phyloP scores from a whole-genome alignment of 2,113 vertebrate genomes.

The Pluvialis apricaria region DNA sequence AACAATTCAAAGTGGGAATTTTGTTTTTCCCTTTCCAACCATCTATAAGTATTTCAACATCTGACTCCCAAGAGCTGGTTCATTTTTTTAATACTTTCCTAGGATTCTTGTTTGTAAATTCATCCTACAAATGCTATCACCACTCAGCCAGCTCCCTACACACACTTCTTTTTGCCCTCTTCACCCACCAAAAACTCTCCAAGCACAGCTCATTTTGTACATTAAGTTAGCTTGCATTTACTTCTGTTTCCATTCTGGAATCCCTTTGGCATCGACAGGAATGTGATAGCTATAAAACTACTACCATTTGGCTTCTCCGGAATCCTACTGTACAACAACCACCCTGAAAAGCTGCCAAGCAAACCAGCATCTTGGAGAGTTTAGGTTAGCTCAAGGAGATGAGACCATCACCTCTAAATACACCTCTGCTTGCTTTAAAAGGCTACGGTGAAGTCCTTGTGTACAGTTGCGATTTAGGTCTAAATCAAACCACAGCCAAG shows the following conservation, averaged over 20 bases:
- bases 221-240: neutral
- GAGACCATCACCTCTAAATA: neutral
- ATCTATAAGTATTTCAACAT: neutral
- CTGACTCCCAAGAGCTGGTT: neutral
- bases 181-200: neutral
- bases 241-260: slow-evolving; percentile 25
- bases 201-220: neutral
- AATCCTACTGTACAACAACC: neutral
- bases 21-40: neutral
- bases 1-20: neutral
- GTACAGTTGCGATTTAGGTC: neutral
- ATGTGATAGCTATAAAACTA: neutral
- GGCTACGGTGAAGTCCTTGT: neutral
- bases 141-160: neutral
- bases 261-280: neutral
- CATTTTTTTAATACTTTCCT: neutral
- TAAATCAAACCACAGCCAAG: neutral
- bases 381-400: neutral
- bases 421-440: neutral
- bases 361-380: neutral
- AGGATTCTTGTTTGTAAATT: neutral
- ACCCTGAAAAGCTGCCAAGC: neutral
- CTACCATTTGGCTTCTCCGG: neutral
- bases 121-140: neutral
- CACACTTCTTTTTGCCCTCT: neutral